phyloP scores from a whole-genome alignment of 2,797 vertebrate genomes.

The Rhyacichthys aspro region DNA sequence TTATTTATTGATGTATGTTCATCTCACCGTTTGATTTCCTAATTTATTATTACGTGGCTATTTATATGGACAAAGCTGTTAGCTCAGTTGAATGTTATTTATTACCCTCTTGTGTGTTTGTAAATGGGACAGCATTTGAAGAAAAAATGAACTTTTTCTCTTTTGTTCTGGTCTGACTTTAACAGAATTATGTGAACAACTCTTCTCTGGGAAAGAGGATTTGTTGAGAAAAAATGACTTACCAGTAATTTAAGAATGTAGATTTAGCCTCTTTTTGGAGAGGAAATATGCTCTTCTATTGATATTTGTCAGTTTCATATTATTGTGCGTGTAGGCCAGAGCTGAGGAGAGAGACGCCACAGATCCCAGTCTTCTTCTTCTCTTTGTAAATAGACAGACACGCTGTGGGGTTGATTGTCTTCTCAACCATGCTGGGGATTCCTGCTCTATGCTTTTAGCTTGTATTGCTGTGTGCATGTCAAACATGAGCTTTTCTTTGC shows the following conservation, averaged over 20 bases:
- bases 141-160: constrained; percentile 57
- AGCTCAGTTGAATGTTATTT: constrained; percentile 87
- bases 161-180: constrained; percentile 72
- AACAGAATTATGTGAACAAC: constrained; percentile 70
- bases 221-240: constrained; percentile 74
- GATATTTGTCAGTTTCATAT: constrained; percentile 91
- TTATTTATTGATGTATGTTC: constrained; percentile 79
- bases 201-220: constrained; percentile 57
- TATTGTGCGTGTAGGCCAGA: constrained; percentile 86
- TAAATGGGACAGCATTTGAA: constrained; percentile 82
- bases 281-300: constrained; percentile 88
- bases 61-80: constrained; percentile 86
- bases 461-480: constrained; percentile 89
- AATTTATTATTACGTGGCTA: constrained; percentile 86
- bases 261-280: constrained; percentile 88
- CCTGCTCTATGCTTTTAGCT: constrained; percentile 86
- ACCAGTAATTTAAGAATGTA: constrained; percentile 92
- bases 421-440: constrained; percentile 75
- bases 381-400: constrained; percentile 90
- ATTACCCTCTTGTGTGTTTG: constrained; percentile 83
- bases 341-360: constrained; percentile 73
- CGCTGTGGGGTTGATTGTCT: constrained; percentile 79
- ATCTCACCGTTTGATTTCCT: constrained; percentile 76
- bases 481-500: constrained; percentile 89
- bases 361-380: constrained; percentile 58